Evolutionary conservation across 2,888 invertebrate species (phyloP).

Genomic region (Lacanobia wlatinum): DNA sequence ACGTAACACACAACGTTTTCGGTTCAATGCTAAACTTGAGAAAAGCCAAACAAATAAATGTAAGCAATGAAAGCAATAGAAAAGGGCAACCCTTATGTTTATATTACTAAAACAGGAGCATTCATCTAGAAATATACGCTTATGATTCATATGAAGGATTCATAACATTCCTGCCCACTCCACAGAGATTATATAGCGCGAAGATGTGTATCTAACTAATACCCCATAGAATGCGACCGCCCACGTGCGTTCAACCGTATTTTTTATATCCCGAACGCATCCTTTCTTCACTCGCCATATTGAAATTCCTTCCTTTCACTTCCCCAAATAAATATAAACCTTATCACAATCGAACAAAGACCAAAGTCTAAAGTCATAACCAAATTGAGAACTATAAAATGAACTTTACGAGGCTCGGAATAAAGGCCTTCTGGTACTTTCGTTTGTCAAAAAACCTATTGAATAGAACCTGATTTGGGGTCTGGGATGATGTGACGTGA

Average conservation of each 20-base stretch:
- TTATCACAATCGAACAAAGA: slow-evolving; percentile 70
- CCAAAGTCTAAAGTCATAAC: slow-evolving; percentile 60
- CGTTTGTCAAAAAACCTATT: slow-evolving; percentile 75
- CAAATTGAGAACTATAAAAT: slow-evolving; percentile 69
- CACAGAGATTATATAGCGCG: slow-evolving; percentile 66
- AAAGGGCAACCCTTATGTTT: slow-evolving; percentile 43
- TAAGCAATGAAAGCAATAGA: slow-evolving; percentile 46
- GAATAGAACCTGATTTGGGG: slow-evolving; percentile 84
- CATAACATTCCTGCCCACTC: slow-evolving; percentile 63
- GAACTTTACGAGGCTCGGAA: slow-evolving; percentile 75
- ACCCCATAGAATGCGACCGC: slow-evolving; percentile 79
- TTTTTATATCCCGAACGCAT: slow-evolving; percentile 84
- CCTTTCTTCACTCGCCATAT: slow-evolving; percentile 83
- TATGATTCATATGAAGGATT: slow-evolving; percentile 63
- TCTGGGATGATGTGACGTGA: slow-evolving; percentile 81
- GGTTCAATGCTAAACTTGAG: slow-evolving; percentile 15
- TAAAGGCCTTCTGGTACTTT: slow-evolving; percentile 76
- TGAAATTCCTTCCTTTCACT: slow-evolving; percentile 79
- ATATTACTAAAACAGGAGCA: slow-evolving; percentile 42
- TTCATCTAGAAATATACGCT: slow-evolving; percentile 52
- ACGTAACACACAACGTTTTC: not conserved
- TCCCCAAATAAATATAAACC: slow-evolving; percentile 75
- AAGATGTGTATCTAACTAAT: slow-evolving; percentile 75
- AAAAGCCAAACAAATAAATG: slow-evolving; percentile 14
- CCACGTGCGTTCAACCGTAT: slow-evolving; percentile 84